Evolutionary conservation across 1,140 invertebrate species (phyloP).

Genomic region (Capitella teleta): DNA sequence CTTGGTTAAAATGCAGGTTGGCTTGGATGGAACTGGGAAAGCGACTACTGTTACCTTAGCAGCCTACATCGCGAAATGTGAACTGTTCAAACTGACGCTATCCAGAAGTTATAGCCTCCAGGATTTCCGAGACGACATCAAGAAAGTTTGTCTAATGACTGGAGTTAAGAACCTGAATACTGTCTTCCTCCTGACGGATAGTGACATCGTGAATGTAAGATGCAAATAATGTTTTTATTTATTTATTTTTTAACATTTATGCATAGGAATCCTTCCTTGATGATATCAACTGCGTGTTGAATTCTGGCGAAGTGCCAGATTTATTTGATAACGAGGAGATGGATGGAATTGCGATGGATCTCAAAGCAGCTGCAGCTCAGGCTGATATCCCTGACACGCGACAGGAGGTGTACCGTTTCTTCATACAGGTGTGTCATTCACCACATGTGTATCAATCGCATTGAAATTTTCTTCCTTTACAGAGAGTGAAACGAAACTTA

Average conservation of each 20-base stretch:
- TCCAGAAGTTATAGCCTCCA: constrained; percentile 64
- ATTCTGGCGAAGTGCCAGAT: constrained; percentile 41
- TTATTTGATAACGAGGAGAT: constrained; percentile 41
- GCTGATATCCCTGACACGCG: constrained; percentile 33
- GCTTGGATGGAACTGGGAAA: constrained; percentile 40
- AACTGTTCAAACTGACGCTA: constrained; percentile 42
- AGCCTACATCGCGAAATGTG: constrained; percentile 32
- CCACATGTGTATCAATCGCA: background rate
- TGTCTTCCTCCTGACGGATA: constrained; percentile 38
- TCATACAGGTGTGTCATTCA: constrained; percentile 18
- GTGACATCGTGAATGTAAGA: constrained; percentile 47
- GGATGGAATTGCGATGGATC: constrained; percentile 37
- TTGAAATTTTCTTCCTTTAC: constrained; percentile 32
- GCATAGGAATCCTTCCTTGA: constrained; percentile 40
- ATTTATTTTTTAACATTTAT: too few relatives aligned
- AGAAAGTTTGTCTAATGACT: constrained; percentile 49
- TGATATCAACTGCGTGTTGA: constrained; percentile 41
- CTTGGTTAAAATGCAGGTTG: constrained; percentile 23
- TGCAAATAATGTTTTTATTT: background rate
- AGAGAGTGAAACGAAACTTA: constrained; percentile 32
- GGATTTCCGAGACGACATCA: constrained; percentile 64
- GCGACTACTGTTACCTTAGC: constrained; percentile 32
- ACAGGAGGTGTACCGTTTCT: constrained; percentile 33
- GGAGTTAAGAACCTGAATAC: constrained; percentile 33
- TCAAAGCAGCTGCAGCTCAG: constrained; percentile 32